Evolutionary conservation across 2,797 vertebrate genomes (phyloP).

Genomic region (Oophaga sylvatica): DNA sequence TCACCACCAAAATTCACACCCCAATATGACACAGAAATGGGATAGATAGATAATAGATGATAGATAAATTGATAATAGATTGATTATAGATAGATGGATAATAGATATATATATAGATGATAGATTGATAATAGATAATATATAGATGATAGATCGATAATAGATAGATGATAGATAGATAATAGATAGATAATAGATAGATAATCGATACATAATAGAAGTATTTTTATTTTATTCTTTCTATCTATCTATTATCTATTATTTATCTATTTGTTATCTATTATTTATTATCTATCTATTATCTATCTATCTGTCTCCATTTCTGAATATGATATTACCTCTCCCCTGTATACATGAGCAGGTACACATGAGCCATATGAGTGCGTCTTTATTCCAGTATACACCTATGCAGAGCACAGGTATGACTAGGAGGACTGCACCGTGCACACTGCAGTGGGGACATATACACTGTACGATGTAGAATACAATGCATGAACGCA

Average conservation of each 20-base stretch:
- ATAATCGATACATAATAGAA: background rate
- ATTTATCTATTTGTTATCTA: too few species aligned
- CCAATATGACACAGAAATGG: background rate
- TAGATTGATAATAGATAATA: background rate
- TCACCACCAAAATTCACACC: conserved; percentile 28
- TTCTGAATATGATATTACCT: background rate
- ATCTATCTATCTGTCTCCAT: background rate
- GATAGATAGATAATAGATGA: background rate
- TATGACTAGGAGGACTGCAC: conserved; percentile 2
- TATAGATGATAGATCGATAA: background rate
- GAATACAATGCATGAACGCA: background rate
- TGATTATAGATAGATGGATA: background rate
- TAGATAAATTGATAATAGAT: conserved; percentile 5
- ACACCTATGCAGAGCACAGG: conserved; percentile 10
- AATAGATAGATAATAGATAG: too few species aligned
- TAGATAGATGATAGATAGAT: background rate
- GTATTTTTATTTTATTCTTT: too few species aligned
- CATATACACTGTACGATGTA: background rate
- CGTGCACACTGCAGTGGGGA: conserved; percentile 12
- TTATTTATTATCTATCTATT: background rate
- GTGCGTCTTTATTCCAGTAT: background rate
- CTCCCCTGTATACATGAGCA: background rate
- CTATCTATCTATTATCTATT: too few species aligned
- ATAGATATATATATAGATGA: background rate
- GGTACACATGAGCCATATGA: background rate